These are phyloP conservation scores for Botia kubotai DNA, from an alignment of 2,797 vertebrate genomes.

Conservation along the genomic window DNA sequence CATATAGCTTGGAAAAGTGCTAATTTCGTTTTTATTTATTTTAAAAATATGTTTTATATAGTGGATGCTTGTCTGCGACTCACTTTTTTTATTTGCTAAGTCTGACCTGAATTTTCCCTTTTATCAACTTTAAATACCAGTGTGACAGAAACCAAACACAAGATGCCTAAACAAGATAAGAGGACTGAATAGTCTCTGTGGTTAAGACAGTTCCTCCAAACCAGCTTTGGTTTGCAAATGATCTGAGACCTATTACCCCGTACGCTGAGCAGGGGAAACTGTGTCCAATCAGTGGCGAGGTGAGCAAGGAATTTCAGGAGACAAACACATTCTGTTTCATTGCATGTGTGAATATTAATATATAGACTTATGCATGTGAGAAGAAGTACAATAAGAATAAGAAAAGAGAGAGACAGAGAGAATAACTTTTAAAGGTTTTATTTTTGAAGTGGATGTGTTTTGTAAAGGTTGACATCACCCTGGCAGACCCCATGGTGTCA, in stretches of 20 bases:
- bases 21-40: neutral
- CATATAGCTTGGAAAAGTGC: neutral
- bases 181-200: conserved; percentile 27
- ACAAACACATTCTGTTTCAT: neutral
- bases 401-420: neutral
- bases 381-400: neutral
- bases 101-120: neutral
- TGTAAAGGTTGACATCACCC: conserved; percentile 43
- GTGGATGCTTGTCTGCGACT: no score
- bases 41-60: neutral
- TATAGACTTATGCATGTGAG: neutral
- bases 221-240: conserved; percentile 58
- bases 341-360: no score
- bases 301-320: conserved; percentile 12
- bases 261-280: neutral
- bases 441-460: neutral
- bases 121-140: conserved; percentile 20
- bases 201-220: conserved; percentile 40
- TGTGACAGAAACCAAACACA: conserved; percentile 33
- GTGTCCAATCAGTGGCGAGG: neutral
- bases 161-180: conserved; percentile 37
- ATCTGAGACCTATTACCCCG: conserved; percentile 11
- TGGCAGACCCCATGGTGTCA: conserved; percentile 48
- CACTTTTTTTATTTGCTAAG: no score
- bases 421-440: neutral